Evolutionary conservation across 37 sponge, comb jelly and placozoan genomes (phyloP).

Genomic region (Haliclona indistincta): DNA sequence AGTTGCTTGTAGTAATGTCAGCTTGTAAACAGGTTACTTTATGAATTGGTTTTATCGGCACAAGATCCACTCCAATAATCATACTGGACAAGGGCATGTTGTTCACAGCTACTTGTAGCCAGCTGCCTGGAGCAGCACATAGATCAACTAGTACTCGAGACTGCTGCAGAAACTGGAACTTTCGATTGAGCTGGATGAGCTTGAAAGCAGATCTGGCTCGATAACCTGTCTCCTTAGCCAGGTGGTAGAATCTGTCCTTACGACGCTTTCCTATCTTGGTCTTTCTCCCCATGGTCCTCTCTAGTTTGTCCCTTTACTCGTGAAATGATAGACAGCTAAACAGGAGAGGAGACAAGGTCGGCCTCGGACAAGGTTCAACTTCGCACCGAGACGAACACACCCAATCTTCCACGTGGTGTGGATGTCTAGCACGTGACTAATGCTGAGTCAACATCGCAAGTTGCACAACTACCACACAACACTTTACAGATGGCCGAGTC

Average conservation of each 20-base stretch:
- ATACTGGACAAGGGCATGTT: conserved; percentile 92
- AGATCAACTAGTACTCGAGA: conserved; percentile 90
- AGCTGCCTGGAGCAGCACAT: conserved; percentile 99
- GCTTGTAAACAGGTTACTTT: conserved; percentile 88
- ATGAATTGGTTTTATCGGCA: conserved; percentile 87
- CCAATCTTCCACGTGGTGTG: no score
- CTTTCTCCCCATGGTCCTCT: conserved; percentile 95
- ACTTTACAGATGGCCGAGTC: no score
- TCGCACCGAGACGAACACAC: no score
- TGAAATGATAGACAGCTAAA: no score
- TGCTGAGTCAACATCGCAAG: no score
- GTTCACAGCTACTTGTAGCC: conserved; percentile 95
- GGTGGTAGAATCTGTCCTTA: conserved; percentile 93
- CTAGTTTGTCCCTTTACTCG: no score
- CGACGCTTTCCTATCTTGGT: conserved; percentile 89
- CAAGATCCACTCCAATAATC: conserved; percentile 93
- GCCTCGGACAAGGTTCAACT: no score
- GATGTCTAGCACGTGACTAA: no score
- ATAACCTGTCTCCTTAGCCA: conserved; percentile 99
- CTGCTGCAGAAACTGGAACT: conserved; percentile 91
- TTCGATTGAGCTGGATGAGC: conserved; percentile 93
- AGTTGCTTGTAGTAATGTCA: conserved; percentile 92
- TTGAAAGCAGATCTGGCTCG: conserved; percentile 98
- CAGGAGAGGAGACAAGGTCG: no score
- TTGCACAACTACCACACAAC: no score